A percentile compares a stretch with the other conserved stretches of the same genome.
These are phyloP conservation scores for Epirrita christyi DNA, from an alignment of 2,888 invertebrate genomes.

Conservation along the genomic window DNA sequence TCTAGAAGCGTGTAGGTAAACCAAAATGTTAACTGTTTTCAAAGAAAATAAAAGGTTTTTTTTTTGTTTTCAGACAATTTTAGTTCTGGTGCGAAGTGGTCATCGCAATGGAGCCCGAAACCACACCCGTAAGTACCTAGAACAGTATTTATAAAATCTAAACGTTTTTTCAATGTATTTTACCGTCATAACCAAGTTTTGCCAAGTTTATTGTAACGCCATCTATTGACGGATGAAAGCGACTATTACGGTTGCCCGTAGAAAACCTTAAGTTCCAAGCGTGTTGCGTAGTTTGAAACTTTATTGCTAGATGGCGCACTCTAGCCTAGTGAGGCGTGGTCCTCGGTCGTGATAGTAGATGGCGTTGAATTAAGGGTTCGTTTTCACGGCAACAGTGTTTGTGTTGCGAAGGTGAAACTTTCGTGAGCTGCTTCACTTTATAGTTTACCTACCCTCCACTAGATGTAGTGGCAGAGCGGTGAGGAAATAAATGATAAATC, in stretches of 20 bases:
- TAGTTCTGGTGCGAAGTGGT: conserved; percentile 57
- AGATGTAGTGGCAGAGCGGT: conserved; percentile 35
- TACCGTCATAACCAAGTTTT: conserved; percentile 60
- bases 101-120: conserved; percentile 62
- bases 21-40: not conserved
- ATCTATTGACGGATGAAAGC: conserved; percentile 52
- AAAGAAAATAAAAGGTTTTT: conserved; percentile 8
- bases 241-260: conserved; percentile 41
- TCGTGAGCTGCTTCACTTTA: conserved; percentile 31
- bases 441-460: conserved; percentile 43
- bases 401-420: not conserved
- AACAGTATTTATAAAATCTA: conserved; percentile 24
- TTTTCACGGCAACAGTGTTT: not conserved
- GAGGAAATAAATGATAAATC: no score
- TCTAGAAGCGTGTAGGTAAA: not conserved
- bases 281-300: conserved; percentile 10
- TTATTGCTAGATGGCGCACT: conserved; percentile 33
- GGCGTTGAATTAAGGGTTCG: conserved; percentile 15
- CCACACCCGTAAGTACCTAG: conserved; percentile 76
- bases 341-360: conserved; percentile 10
- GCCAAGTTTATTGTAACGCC: conserved; percentile 52
- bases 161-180: conserved; percentile 29
- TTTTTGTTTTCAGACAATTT: conserved; percentile 67
- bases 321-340: not conserved
- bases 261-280: conserved; percentile 31